Base-by-base conservation (phyloP, 2,797 vertebrate genomes). In the Xerus rutilus region DNA sequence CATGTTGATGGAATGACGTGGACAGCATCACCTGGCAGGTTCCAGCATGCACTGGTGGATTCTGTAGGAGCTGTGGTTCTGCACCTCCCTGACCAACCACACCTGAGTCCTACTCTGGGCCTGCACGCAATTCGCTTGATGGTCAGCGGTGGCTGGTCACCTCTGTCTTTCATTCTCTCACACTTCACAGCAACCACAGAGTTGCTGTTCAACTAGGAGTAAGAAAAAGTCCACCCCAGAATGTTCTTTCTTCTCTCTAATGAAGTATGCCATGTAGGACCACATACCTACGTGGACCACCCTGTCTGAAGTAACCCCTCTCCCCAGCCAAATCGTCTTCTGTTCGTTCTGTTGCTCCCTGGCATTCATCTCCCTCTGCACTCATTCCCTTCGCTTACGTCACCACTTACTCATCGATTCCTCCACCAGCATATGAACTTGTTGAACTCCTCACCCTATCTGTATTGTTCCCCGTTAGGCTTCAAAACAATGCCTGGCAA, bases 21-120 rank as follows among this genome's bases (percentile, higher is more conserved):
- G 3, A 21, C 23, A 64, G 32, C 15, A 7, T 57, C 9, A 0
- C 20, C 3, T 1, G 49, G 30, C 3, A 25, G 35, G 1, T 28
- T 77, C 70, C 20, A 5, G 69, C 10, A 3, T 2, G 64, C 3
- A 0, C 3, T 0, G 0, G 5, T 11, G 21, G 59, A 62, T 20
- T 65, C 64, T 32, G 1, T 0, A 8, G n/a, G 4, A 83, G 8
- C 78, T 28, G 6, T 30, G 47, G 12, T 23, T 17, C n/a, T 25
- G 2, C 0, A 0, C 17, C n/a, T 8, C 23, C 49, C 12, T n/a
- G 14, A 35, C 28, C 47, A 45, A 1, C 1, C 1, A 49, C 6
- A 21, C 23, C 32, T 70, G 30, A 1, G 4, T 43, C 20, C 2
- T 4, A 1, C 0, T 0, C 9, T 0, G 30, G 20, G 10, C 7